Conservation (phyloP, 2,888 invertebrate species). For the Xestia sexstrigata region DNA sequence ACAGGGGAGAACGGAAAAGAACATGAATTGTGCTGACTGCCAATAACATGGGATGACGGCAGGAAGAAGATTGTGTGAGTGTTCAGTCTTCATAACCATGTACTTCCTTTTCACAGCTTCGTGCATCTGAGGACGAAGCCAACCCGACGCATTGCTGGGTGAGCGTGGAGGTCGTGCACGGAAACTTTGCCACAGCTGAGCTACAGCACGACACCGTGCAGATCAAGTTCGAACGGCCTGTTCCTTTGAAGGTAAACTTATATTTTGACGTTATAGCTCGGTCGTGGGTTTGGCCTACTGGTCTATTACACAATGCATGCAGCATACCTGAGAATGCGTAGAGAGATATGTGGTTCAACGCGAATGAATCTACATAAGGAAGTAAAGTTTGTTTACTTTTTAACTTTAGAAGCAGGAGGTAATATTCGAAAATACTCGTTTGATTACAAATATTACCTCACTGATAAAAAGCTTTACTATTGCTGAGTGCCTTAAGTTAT, state of each 20-base stretch:
- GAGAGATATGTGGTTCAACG: background rate
- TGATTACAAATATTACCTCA: background rate
- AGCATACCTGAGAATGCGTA: background rate
- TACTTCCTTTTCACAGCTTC: conserved; percentile 77
- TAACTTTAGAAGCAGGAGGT: background rate
- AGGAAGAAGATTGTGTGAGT: background rate
- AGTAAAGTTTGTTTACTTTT: background rate
- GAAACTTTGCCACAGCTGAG: conserved; percentile 95
- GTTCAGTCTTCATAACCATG: background rate
- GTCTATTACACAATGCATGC: background rate
- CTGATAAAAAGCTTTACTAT: background rate
- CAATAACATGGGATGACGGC: background rate
- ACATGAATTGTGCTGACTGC: background rate
- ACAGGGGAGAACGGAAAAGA: background rate
- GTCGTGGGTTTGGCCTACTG: background rate
- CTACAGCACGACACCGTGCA: conserved; percentile 97
- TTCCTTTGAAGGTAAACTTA: conserved; percentile 94
- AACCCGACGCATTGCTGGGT: conserved; percentile 95
- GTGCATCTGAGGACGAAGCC: conserved; percentile 85
- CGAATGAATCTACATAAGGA: background rate
- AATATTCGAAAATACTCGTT: background rate
- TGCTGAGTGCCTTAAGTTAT: background rate
- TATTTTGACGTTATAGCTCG: background rate
- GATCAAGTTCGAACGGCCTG: conserved; percentile 97
- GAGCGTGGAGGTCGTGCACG: conserved; percentile 95